phyloP scores from a whole-genome alignment of 2,113 vertebrate species.

The Pangasianodon gigas region DNA sequence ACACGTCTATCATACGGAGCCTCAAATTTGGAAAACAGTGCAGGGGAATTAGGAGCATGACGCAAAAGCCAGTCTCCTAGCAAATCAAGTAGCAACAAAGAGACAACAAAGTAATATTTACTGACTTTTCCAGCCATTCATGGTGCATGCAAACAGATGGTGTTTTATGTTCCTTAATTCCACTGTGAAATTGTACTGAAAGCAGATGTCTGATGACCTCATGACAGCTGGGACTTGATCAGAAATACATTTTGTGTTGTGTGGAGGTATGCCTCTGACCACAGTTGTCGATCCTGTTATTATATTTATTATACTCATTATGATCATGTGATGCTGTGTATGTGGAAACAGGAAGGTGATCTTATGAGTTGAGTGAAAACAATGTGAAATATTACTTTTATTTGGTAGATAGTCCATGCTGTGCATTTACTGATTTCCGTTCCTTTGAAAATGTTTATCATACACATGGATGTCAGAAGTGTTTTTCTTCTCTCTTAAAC shows the following conservation, averaged over 20 bases:
- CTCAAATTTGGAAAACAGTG: not conserved
- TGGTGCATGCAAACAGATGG: not conserved
- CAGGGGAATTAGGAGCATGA: not conserved
- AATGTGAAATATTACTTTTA: not conserved
- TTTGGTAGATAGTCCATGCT: not conserved
- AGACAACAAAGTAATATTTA: not conserved
- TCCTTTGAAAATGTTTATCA: not conserved
- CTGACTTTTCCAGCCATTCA: not conserved
- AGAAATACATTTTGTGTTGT: not conserved
- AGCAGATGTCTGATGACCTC: conserved; percentile 2
- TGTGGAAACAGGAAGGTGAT: not conserved
- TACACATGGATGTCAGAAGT: not conserved
- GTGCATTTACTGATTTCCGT: not conserved
- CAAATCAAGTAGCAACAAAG: not conserved
- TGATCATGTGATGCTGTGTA: not conserved
- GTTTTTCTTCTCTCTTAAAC: not conserved
- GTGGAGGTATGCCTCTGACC: not conserved
- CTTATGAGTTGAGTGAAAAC: not conserved
- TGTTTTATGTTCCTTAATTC: not conserved
- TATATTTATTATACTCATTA: not conserved
- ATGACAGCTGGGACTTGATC: not conserved
- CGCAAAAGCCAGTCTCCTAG: not conserved
- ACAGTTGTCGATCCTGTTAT: not conserved
- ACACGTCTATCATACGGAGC: not conserved
- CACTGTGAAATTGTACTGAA: not conserved